phyloP scores from a whole-genome alignment of 2,797 vertebrate species.

The Masticophis lateralis region DNA sequence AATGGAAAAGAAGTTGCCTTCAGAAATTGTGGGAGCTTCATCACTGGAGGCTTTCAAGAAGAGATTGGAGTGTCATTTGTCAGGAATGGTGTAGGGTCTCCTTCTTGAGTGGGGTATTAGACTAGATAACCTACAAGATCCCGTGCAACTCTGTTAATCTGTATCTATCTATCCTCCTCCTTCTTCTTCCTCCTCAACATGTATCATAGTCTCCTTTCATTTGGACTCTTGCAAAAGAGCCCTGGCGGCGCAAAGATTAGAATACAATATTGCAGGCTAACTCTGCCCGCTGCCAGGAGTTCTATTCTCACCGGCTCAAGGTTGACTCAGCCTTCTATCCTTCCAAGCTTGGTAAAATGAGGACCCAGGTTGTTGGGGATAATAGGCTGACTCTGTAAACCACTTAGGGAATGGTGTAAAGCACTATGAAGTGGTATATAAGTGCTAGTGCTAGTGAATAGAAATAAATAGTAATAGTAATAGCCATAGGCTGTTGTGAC shows the following conservation, averaged over 20 bases:
- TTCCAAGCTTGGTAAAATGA: background rate
- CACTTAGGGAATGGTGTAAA: background rate
- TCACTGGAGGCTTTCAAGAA: no score
- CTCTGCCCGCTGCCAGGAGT: background rate
- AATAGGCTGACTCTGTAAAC: background rate
- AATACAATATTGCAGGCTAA: background rate
- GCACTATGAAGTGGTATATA: background rate
- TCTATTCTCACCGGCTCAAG: background rate
- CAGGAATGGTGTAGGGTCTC: no score
- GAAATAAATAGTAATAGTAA: background rate
- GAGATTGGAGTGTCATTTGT: no score
- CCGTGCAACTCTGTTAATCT: no score
- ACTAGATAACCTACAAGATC: no score
- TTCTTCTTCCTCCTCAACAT: background rate
- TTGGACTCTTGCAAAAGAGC: background rate
- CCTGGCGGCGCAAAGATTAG: background rate
- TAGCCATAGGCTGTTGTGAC: background rate
- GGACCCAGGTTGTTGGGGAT: background rate
- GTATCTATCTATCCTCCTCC: background rate
- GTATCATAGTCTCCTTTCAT: background rate
- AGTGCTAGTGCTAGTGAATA: background rate
- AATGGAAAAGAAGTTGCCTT: no score
- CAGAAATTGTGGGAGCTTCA: no score
- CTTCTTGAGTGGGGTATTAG: no score
- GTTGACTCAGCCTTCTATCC: background rate